These are phyloP conservation scores for Microctonus hyperodae DNA, from an alignment of 2,888 invertebrate genomes.

Conservation along the genomic window DNA sequence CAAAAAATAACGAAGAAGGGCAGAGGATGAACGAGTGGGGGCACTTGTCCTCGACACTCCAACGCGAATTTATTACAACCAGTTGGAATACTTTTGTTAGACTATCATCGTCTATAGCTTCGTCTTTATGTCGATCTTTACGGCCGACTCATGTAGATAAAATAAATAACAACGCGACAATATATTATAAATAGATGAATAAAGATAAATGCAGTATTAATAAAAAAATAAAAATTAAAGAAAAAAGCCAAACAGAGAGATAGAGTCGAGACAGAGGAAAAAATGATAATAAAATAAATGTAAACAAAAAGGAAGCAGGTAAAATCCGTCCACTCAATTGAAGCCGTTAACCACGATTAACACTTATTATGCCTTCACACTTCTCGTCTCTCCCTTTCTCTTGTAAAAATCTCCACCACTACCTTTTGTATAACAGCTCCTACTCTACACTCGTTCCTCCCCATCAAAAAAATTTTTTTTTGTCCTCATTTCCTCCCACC, in stretches of 20 bases:
- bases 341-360: slow-evolving; percentile 40
- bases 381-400: slow-evolving; percentile 41
- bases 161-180: not conserved
- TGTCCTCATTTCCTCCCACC: slow-evolving; percentile 30
- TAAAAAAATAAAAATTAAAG: not conserved
- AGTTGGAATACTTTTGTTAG: slow-evolving; percentile 21
- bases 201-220: not conserved
- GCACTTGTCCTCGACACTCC: slow-evolving; percentile 24
- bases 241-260: not conserved
- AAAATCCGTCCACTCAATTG: slow-evolving; percentile 17
- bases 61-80: slow-evolving; percentile 8
- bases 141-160: too few relatives aligned
- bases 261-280: not conserved
- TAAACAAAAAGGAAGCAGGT: slow-evolving; percentile 1
- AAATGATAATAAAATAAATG: not conserved
- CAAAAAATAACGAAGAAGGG: slow-evolving; percentile 24
- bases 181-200: not conserved
- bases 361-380: slow-evolving; percentile 40
- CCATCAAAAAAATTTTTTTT: slow-evolving; percentile 27
- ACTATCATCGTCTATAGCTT: not conserved
- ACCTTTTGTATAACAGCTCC: not conserved
- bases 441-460: slow-evolving; percentile 31
- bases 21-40: slow-evolving; percentile 22
- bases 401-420: slow-evolving; percentile 27
- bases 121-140: not conserved